Percentiles rank a stretch among this genome's conserved stretches.
Conservation (phyloP, 2,888 invertebrate genomes). For the Trimorus sp. region DNA sequence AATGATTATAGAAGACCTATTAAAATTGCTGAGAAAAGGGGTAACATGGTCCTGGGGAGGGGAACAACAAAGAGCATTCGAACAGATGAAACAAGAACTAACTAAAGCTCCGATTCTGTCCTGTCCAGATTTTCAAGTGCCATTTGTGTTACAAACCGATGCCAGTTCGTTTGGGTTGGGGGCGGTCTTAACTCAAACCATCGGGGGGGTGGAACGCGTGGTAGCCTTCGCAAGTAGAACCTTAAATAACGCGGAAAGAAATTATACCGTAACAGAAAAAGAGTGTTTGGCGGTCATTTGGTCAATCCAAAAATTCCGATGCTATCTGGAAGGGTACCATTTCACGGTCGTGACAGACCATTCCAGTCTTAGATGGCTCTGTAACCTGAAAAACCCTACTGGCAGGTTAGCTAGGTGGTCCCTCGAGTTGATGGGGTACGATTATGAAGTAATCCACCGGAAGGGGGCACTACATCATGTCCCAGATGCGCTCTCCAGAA, state of each 20-base stretch:
- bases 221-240: slow-evolving; percentile 62
- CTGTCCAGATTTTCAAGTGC: slow-evolving; percentile 53
- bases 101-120: slow-evolving; percentile 39
- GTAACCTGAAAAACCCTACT: too few species aligned
- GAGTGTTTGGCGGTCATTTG: slow-evolving; percentile 8
- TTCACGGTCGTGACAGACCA: slow-evolving; percentile 13
- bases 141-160: slow-evolving; percentile 10
- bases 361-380: slow-evolving; percentile 13
- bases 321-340: too few species aligned
- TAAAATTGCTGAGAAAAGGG: neutral
- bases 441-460: slow-evolving; percentile 7
- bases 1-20: neutral
- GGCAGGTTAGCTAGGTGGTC: slow-evolving; percentile 12
- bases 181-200: slow-evolving; percentile 18
- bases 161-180: slow-evolving; percentile 18
- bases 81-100: neutral
- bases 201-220: slow-evolving; percentile 40
- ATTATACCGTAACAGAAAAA: too few species aligned
- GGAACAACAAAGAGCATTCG: slow-evolving; percentile 4
- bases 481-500: slow-evolving; percentile 12
- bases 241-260: slow-evolving; percentile 18
- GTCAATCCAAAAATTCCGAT: slow-evolving; percentile 5
- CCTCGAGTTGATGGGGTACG: slow-evolving; percentile 2
- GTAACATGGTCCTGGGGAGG: neutral
- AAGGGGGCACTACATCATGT: slow-evolving; percentile 22